Evolutionary conservation across 1,140 invertebrate genomes (phyloP).

Genomic region (Meloidogyne chitwoodi): DNA sequence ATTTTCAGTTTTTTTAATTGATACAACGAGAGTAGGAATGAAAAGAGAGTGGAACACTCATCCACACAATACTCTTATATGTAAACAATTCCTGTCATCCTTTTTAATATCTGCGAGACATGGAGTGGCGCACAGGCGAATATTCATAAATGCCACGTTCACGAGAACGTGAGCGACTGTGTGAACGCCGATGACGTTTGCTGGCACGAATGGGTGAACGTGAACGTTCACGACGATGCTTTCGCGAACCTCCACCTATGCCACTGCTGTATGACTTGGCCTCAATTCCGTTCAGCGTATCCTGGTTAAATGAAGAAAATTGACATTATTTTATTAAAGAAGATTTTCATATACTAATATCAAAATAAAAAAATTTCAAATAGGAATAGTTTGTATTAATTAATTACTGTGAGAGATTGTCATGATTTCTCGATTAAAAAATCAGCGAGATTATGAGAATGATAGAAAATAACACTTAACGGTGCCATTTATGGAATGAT

Average conservation of each 20-base stretch:
- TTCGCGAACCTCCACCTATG: slow-evolving; percentile 24
- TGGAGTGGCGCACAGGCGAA: slow-evolving; percentile 17
- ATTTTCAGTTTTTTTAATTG: neutral
- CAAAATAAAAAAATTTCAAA: neutral
- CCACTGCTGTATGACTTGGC: slow-evolving; percentile 82
- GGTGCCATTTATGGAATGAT: no score
- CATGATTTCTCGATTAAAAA: no score
- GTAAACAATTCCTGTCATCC: neutral
- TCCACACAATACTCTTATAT: neutral
- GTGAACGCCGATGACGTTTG: slow-evolving; percentile 44
- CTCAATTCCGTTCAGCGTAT: slow-evolving; percentile 93
- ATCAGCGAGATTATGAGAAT: no score
- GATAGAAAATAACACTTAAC: no score
- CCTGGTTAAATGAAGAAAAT: slow-evolving; percentile 64
- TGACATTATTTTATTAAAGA: neutral
- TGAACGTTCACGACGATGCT: slow-evolving; percentile 44
- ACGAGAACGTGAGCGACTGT: slow-evolving; percentile 40
- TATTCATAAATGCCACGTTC: slow-evolving; percentile 26
- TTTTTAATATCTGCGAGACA: slow-evolving; percentile 31
- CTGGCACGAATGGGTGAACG: slow-evolving; percentile 41
- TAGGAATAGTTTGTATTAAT: neutral
- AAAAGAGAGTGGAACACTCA: neutral
- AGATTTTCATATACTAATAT: neutral
- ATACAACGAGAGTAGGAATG: neutral
- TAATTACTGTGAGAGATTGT: slow-evolving; percentile 4